Conservation (phyloP, 1,140 invertebrate species). For the Lepidurus arcticus region DNA sequence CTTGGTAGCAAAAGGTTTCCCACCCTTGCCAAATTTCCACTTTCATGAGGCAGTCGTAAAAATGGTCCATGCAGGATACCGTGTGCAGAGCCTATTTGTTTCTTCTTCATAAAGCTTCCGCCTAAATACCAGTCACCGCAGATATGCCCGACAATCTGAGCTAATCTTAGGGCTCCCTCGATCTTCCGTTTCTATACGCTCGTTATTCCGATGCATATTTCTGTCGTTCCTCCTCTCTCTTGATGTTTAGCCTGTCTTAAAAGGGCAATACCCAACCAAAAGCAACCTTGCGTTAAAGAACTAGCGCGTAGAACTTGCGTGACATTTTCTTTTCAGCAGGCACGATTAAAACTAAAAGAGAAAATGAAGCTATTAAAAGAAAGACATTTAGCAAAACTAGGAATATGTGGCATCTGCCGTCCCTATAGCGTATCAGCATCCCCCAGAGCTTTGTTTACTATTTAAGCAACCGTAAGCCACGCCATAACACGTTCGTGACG, state of each 20-base stretch:
- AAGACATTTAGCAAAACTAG: too few species aligned
- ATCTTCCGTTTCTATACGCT: not conserved
- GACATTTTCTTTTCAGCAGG: too few species aligned
- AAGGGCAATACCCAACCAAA: too few species aligned
- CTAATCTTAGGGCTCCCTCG: not conserved
- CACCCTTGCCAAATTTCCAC: not conserved
- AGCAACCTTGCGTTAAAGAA: too few species aligned
- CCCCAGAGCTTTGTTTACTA: too few species aligned
- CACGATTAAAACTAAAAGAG: too few species aligned
- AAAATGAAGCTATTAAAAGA: too few species aligned
- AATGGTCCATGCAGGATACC: not conserved
- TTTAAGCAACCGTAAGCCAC: too few species aligned
- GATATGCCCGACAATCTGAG: not conserved
- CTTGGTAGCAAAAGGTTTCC: not conserved
- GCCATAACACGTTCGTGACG: too few species aligned
- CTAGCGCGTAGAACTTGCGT: too few species aligned
- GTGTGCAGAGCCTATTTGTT: not conserved
- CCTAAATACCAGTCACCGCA: not conserved
- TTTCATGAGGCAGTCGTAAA: slow-evolving; percentile 7
- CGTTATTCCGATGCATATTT: not conserved
- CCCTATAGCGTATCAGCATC: too few species aligned
- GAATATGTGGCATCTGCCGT: too few species aligned
- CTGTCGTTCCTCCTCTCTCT: not conserved
- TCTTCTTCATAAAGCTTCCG: not conserved
- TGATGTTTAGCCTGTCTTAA: not conserved